Evolutionary conservation across 2,797 vertebrate species (phyloP), one percentile per base, ranked within the genome.

Genomic region (Gymnodraco acuticeps): DNA sequence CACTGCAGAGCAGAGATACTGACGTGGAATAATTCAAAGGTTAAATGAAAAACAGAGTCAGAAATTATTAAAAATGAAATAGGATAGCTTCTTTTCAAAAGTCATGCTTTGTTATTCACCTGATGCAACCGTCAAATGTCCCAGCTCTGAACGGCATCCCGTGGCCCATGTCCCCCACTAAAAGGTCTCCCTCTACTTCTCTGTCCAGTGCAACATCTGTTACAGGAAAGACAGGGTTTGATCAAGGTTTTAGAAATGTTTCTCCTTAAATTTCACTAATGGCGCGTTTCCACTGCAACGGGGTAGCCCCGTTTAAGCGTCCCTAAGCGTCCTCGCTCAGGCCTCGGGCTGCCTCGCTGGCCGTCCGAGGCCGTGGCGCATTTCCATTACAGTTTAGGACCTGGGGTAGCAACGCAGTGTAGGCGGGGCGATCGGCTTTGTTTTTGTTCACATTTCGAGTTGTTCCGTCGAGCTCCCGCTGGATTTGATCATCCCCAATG

Each of bases 1-100:
- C 98, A 99, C 90, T 99, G 98, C 80, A 99, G 94, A 0, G 98
- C 98, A 0, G 98, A 99, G 81, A 99, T 99, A 85, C 98, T 99
- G 76, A 45, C 11, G 71, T 65, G 42, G 15, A 10, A 15, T 0
- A 48, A 59, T 17, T 10, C 17, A 41, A 3, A 69, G 41, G 2
- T 7, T 4, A 2, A 14, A 73, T 45, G 0, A 31, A 73, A 50
- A 65, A 58, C 1, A 0, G 1, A 73, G 9, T 64, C 5, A 27
- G 4, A 62, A 23, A 70, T 4, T 0, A 52, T 10, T 67, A 1
- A 13, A 60, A 48, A 59, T 47, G 0, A 51, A 48, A 62, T 13
- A 15, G 43, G 42, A 13, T 14, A 16, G 0, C 0, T n/a, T 0
- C 0, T 1, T 16, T 4, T 14, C 14, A 27, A 2, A 31, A 64